Evolutionary conservation across 2,888 invertebrate genomes (phyloP).

Genomic region (Proisotoma minuta): DNA sequence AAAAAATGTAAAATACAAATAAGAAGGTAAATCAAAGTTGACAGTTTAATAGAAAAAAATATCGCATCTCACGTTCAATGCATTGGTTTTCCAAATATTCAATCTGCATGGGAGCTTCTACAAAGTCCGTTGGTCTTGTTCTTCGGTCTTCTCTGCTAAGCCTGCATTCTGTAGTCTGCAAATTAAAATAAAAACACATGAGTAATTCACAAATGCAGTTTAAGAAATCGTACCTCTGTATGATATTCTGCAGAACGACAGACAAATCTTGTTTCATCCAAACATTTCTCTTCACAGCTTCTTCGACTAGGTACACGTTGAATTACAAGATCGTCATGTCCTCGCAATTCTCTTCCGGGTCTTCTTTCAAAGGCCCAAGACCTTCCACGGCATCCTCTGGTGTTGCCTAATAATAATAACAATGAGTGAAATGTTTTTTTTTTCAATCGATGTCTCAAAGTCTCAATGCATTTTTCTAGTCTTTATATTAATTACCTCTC

Average conservation of each 20-base stretch:
- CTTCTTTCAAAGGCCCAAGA: conserved; percentile 56
- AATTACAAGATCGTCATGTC: conserved; percentile 52
- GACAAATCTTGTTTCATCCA: conserved; percentile 50
- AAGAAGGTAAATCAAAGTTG: not conserved
- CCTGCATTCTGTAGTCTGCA: conserved; percentile 52
- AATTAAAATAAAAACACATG: conserved; percentile 6
- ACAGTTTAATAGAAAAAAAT: not conserved
- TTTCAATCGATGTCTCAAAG: conserved; percentile 3
- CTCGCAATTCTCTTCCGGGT: conserved; percentile 54
- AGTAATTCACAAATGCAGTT: no score
- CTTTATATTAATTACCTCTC: conserved; percentile 48
- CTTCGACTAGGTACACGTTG: conserved; percentile 52
- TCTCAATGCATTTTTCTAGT: no score
- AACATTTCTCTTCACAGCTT: conserved; percentile 55
- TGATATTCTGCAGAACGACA: conserved; percentile 57
- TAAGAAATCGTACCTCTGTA: conserved; percentile 48
- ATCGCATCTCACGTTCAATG: conserved; percentile 51
- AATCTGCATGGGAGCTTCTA: conserved; percentile 50
- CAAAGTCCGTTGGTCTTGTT: conserved; percentile 52
- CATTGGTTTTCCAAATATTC: conserved; percentile 58
- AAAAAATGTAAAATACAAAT: not conserved
- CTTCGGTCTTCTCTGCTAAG: conserved; percentile 54
- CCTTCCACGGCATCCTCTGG: conserved; percentile 50
- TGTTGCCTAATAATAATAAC: conserved; percentile 33
- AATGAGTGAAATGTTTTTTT: not conserved